phyloP scores from a whole-genome alignment of 2,113 vertebrate genomes.

The Muntiacus reevesi region DNA sequence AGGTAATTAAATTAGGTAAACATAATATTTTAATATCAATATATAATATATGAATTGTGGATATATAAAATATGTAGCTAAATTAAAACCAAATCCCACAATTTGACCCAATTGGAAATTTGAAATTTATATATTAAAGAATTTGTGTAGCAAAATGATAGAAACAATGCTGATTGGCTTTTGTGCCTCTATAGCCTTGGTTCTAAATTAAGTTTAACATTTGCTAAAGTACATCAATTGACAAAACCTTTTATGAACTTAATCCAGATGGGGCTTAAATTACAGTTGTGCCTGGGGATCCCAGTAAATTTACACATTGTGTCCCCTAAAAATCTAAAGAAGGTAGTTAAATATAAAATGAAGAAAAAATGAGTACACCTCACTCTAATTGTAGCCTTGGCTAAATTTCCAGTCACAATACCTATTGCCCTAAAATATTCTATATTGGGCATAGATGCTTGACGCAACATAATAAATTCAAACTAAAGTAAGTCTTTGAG shows the following conservation, averaged over 20 bases:
- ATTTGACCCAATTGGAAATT: not conserved
- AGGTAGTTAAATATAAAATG: not conserved
- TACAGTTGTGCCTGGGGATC: not conserved
- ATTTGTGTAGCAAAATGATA: not conserved
- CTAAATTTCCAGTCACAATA: not conserved
- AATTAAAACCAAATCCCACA: not conserved
- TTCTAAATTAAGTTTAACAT: not conserved
- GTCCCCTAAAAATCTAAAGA: not conserved
- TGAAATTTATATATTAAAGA: not conserved
- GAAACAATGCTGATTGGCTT: not conserved
- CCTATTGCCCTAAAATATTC: not conserved
- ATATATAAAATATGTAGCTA: not conserved
- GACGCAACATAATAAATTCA: not conserved
- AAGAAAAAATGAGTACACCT: not conserved
- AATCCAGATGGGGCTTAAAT: not conserved
- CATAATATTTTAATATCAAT: not conserved
- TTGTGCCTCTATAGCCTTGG: not conserved
- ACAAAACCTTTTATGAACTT: not conserved
- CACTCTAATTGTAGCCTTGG: not conserved
- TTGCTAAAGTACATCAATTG: not conserved
- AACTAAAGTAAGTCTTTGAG: not conserved
- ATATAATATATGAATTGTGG: not conserved
- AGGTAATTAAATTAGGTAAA: not conserved
- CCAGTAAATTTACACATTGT: not conserved
- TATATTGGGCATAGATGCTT: not conserved